phyloP scores from a whole-genome alignment of 2,113 vertebrate species.

The Dipodomys merriami region DNA sequence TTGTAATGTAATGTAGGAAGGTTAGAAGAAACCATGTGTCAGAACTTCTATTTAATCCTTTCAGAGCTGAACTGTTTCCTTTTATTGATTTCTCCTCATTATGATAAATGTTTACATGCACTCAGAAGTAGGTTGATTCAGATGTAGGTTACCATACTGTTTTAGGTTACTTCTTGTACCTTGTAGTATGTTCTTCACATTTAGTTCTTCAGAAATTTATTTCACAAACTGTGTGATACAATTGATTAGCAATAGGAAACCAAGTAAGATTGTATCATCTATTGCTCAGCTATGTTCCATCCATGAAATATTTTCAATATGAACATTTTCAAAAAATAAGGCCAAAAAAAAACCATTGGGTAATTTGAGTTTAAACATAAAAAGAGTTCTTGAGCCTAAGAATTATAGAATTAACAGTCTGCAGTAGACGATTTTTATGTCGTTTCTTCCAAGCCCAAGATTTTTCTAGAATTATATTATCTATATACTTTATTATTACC shows the following conservation, averaged over 20 bases:
- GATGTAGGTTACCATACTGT: constrained; percentile 75
- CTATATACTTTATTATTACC: not conserved
- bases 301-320: constrained; percentile 87
- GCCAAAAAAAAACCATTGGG: constrained; percentile 82
- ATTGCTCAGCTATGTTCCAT: constrained; percentile 91
- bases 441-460: not conserved
- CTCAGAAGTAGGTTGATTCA: constrained; percentile 72
- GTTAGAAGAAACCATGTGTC: constrained; percentile 78
- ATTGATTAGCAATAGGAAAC: constrained; percentile 93
- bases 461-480: not conserved
- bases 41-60: constrained; percentile 82
- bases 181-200: constrained; percentile 75
- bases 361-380: constrained; percentile 40
- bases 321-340: constrained; percentile 89
- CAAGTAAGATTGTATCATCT: constrained; percentile 88
- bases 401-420: constrained; percentile 4
- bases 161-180: constrained; percentile 54
- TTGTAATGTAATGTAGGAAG: constrained; percentile 90
- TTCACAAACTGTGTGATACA: constrained; percentile 92
- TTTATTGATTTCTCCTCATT: constrained; percentile 46
- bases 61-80: constrained; percentile 77
- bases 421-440: not conserved
- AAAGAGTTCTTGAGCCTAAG: not conserved
- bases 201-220: constrained; percentile 90
- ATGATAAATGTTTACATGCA: constrained; percentile 58